Evolutionary conservation across 2,888 invertebrate species (phyloP).

Genomic region (Lasioglossum figueresi): DNA sequence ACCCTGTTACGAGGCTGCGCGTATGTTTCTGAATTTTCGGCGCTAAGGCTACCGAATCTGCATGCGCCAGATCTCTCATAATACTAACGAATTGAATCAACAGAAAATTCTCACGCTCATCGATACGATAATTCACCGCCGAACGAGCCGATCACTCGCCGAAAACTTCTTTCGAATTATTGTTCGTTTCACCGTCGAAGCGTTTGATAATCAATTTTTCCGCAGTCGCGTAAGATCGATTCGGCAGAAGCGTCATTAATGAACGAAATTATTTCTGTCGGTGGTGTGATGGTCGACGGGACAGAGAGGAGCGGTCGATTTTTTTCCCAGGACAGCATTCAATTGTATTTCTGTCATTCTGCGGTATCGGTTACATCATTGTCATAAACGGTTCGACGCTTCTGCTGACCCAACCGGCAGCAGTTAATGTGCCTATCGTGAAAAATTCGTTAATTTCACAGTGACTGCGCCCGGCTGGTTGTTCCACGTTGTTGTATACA

Average conservation of each 20-base stretch:
- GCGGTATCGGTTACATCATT: conserved; percentile 60
- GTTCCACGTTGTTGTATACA: conserved; percentile 42
- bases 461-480: conserved; percentile 69
- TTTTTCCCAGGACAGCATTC: conserved; percentile 19
- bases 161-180: neutral
- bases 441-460: conserved; percentile 80
- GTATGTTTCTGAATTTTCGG: conserved; percentile 69
- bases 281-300: neutral
- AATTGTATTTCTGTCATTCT: conserved; percentile 53
- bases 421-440: conserved; percentile 75
- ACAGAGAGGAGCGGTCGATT: neutral
- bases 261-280: neutral
- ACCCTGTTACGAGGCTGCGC: conserved; percentile 63
- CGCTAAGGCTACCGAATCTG: neutral
- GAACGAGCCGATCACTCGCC: neutral
- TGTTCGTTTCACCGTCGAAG: neutral
- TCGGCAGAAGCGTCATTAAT: neutral
- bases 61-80: neutral
- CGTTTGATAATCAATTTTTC: neutral
- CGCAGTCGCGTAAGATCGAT: neutral
- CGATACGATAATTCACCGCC: neutral
- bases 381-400: conserved; percentile 73
- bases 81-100: neutral
- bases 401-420: conserved; percentile 66
- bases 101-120: neutral